Base-by-base conservation (phyloP, 1,140 invertebrate genomes). In the Platyscapa corneri region DNA sequence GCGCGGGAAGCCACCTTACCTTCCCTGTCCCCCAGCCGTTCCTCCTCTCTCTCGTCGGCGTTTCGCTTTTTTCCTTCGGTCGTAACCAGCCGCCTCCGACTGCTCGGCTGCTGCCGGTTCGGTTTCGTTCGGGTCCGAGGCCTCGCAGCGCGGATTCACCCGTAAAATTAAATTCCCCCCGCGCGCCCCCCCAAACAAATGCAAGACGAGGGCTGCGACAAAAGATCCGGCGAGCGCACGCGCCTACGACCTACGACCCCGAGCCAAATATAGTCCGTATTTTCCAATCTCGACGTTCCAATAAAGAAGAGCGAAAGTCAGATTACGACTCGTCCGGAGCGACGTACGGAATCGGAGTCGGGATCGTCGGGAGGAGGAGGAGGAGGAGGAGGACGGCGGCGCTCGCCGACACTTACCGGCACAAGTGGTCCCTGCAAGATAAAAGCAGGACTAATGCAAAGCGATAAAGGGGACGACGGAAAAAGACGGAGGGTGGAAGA, bases 401-500 rank as follows among this genome's bases (percentile, higher is more conserved):
- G 18, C n/a, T 70, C n/a, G 75, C n/a, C 75, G 75, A 14, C 49
- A 78, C 23, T 78, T 34, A 53, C 20, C 76, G 42, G 30, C 74
- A 37, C 1, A n/a, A 82, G 79, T 77, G 70, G 78, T 64, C 53
- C 53, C 83, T 64, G 32, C 32, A 56, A 82, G 84, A 85, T 82
- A 82, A 65, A 85, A 39, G 23, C 53, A 16, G 70, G 70, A 81
- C 84, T 85, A 85, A 85, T 81, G 85, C 85, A 76, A 77, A 70
- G 72, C 72, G 79, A 82, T 70, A 67, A 82, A 86, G 78, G 49
- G 65, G 37, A 39, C 34, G 70, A 53, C 30, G 79, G 53, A 67
- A 37, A 65, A 81, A 86, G 87, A 86, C 86, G 87, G 85, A 46
- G 42, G 85, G 85, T 82, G 3, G 60, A n/a, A 46, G 80, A n/a